Evolutionary conservation across 23 tunicate genomes (phyloP).

Genomic region (Phallusia fumigata): DNA sequence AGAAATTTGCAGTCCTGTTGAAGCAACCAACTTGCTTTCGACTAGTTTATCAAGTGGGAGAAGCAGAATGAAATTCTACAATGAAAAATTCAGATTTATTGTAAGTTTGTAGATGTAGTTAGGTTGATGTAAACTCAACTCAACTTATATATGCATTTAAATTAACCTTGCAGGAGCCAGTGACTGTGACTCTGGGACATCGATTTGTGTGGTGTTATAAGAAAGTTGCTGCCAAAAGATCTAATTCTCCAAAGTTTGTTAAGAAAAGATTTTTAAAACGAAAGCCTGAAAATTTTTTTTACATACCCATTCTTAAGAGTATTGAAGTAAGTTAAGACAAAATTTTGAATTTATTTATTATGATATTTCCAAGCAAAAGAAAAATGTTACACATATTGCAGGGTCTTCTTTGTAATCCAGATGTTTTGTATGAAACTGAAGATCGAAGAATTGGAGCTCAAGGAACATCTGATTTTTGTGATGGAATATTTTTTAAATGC

Average conservation of each 20-base stretch:
- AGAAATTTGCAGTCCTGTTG: background rate
- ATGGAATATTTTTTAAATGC: slow-evolving; percentile 7
- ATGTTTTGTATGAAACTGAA: background rate
- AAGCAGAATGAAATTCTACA: background rate
- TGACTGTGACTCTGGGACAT: background rate
- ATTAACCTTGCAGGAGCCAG: background rate
- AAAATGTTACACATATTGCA: background rate
- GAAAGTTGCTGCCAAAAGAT: background rate
- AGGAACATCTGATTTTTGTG: background rate
- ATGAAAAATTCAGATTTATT: background rate
- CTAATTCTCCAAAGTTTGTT: background rate
- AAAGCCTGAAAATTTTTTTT: background rate
- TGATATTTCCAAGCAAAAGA: background rate
- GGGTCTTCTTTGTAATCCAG: background rate
- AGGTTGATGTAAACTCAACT: too few species aligned
- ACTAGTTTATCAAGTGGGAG: background rate
- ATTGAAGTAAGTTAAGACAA: background rate
- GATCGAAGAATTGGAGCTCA: background rate
- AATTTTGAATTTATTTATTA: background rate
- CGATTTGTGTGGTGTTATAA: background rate
- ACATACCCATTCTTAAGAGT: background rate
- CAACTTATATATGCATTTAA: too few species aligned
- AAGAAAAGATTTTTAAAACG: background rate
- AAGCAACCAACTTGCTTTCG: background rate
- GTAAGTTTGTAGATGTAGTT: too few species aligned